These are phyloP conservation scores for Perca flavescens DNA, from an alignment of 2,113 vertebrate genomes.

Conservation along the genomic window DNA sequence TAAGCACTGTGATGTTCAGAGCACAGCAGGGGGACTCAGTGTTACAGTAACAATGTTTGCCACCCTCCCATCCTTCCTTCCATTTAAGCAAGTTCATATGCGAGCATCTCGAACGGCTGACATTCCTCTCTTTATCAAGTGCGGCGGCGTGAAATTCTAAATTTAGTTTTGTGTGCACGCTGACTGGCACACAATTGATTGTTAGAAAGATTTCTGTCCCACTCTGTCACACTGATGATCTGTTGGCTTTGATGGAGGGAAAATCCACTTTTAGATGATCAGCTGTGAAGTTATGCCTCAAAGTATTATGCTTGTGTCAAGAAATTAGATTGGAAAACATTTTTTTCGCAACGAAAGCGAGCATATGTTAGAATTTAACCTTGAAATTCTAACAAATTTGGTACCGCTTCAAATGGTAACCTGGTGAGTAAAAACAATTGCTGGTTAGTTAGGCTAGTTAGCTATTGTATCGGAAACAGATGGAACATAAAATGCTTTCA, in stretches of 20 bases:
- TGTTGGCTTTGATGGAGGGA: conserved; percentile 52
- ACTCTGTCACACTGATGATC: conserved; percentile 51
- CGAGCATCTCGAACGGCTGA: conserved; percentile 20
- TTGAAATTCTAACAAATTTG: not conserved
- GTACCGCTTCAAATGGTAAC: not conserved
- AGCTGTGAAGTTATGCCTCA: conserved; percentile 29
- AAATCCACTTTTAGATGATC: conserved; percentile 44
- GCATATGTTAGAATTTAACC: not conserved
- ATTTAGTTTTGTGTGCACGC: conserved; percentile 34
- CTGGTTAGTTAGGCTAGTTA: not conserved
- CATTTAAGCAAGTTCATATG: conserved; percentile 44
- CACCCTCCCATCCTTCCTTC: conserved; percentile 18
- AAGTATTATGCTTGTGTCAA: conserved; percentile 14
- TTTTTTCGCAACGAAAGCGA: conserved; percentile 1
- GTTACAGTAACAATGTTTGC: conserved; percentile 46
- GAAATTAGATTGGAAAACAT: conserved; percentile 3
- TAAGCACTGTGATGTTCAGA: conserved; percentile 34
- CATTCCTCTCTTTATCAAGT: conserved; percentile 45
- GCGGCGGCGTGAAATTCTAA: conserved; percentile 43
- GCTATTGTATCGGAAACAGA: not conserved
- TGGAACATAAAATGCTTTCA: not conserved
- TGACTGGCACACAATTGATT: conserved; percentile 48
- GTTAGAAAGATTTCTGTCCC: conserved; percentile 62
- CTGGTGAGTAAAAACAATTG: not conserved
- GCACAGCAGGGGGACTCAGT: conserved; percentile 45